Percentiles rank a stretch among this genome's conserved stretches.
Conservation (phyloP, 1,140 invertebrate species). For the Bicyclus anynana region DNA sequence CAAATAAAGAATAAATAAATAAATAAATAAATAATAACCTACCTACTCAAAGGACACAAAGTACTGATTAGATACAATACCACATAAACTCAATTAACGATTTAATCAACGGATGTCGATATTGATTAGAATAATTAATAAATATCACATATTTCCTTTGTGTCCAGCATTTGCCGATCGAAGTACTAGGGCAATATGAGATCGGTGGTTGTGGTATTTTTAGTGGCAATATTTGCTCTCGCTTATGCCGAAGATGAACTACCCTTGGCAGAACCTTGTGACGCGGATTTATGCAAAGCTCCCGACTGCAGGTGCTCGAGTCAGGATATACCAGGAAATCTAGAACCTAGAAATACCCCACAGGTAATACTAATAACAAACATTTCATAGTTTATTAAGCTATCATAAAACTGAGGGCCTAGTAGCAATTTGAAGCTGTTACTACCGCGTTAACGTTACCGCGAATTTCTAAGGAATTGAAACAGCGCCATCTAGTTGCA, state of each 20-base stretch:
- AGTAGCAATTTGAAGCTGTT: no score
- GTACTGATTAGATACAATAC: background rate
- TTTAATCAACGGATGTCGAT: background rate
- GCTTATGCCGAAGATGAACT: conserved; percentile 10
- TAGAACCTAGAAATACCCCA: conserved; percentile 57
- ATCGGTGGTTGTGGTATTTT: background rate
- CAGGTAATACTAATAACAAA: conserved; percentile 42
- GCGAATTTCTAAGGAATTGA: no score
- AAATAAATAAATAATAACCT: no score
- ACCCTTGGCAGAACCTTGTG: conserved; percentile 38
- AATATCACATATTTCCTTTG: background rate
- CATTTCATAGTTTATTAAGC: background rate
- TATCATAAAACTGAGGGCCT: no score
- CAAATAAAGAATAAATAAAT: no score
- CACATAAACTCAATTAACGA: background rate
- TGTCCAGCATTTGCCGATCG: background rate
- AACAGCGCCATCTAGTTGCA: no score
- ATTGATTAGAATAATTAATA: conserved; percentile 4
- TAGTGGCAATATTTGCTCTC: background rate
- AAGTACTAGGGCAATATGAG: conserved; percentile 1
- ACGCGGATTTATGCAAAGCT: conserved; percentile 37
- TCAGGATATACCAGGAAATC: conserved; percentile 59
- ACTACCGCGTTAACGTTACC: no score
- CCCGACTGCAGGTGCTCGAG: conserved; percentile 75
- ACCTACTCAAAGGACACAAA: no score